These are phyloP conservation scores for Cheilosia impressa DNA, from an alignment of 2,888 invertebrate genomes.

Conservation along the genomic window DNA sequence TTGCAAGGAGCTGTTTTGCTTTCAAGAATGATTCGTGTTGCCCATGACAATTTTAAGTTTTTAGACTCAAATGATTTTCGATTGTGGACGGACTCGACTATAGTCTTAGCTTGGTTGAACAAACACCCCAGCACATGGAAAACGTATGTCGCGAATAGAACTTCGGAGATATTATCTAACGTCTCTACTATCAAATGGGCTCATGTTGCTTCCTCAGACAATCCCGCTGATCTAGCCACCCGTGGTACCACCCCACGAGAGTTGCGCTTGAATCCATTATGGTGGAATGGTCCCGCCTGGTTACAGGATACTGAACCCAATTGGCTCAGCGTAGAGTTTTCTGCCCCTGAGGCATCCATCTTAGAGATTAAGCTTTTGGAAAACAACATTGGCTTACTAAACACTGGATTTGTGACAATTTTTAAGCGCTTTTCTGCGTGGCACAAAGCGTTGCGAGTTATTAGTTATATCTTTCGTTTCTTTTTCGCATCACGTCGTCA, in stretches of 20 bases:
- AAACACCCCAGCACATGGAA: constrained; percentile 44
- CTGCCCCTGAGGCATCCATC: too few species aligned
- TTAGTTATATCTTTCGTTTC: neutral
- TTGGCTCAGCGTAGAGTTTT: too few species aligned
- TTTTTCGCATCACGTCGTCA: neutral
- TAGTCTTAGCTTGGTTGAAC: constrained; percentile 30
- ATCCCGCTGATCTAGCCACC: constrained; percentile 15
- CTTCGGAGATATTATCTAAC: constrained; percentile 21
- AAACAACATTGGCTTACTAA: too few species aligned
- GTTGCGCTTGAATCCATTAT: neutral
- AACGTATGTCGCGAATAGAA: constrained; percentile 56
- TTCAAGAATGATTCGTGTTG: too few species aligned
- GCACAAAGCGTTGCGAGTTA: too few species aligned
- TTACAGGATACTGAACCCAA: neutral
- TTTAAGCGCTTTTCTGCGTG: too few species aligned
- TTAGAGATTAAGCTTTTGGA: too few species aligned
- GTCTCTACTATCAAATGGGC: neutral
- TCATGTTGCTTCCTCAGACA: constrained; percentile 4
- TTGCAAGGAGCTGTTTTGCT: too few species aligned
- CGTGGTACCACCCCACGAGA: neutral
- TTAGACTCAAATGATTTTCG: neutral
- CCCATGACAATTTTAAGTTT: neutral
- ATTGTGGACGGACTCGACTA: neutral
- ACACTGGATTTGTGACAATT: too few species aligned
- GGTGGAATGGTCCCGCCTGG: constrained; percentile 10